Percentiles rank a stretch among this genome's conserved stretches.
phyloP scores from a whole-genome alignment of 2,888 invertebrate species.

The Apodemia hepburni region DNA sequence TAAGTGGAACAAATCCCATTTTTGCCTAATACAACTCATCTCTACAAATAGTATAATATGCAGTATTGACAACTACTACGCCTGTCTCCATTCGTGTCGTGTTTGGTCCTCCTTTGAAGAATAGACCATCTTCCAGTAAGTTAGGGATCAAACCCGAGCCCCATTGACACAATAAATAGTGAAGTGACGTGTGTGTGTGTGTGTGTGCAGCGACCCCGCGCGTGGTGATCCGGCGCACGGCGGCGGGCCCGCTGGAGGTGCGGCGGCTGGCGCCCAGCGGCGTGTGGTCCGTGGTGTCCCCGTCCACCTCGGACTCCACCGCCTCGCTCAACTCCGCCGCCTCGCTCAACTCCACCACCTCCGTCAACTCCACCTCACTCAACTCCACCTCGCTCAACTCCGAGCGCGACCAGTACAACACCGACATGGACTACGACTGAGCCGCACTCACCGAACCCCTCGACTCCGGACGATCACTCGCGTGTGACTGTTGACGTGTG shows the following conservation, averaged over 20 bases:
- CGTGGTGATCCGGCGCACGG: constrained; percentile 31
- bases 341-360: constrained; percentile 17
- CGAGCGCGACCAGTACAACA: constrained; percentile 57
- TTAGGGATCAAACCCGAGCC: too few species aligned
- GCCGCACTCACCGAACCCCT: not conserved
- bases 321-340: constrained; percentile 17
- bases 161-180: too few species aligned
- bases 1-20: too few species aligned
- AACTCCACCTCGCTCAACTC: constrained; percentile 37
- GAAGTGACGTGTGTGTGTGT: too few species aligned
- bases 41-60: too few species aligned
- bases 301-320: constrained; percentile 33
- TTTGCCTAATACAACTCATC: too few species aligned
- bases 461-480: constrained; percentile 18
- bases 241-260: constrained; percentile 31
- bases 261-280: constrained; percentile 20
- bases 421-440: constrained; percentile 74
- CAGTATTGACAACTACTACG: too few species aligned
- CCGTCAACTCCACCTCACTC: constrained; percentile 38
- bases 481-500: constrained; percentile 19
- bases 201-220: too few species aligned
- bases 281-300: constrained; percentile 34
- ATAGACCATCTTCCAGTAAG: too few species aligned
- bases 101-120: too few species aligned
- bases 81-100: too few species aligned